These are phyloP conservation scores for Parnassius orleans DNA, from an alignment of 2,888 invertebrate genomes.

Conservation along the genomic window DNA sequence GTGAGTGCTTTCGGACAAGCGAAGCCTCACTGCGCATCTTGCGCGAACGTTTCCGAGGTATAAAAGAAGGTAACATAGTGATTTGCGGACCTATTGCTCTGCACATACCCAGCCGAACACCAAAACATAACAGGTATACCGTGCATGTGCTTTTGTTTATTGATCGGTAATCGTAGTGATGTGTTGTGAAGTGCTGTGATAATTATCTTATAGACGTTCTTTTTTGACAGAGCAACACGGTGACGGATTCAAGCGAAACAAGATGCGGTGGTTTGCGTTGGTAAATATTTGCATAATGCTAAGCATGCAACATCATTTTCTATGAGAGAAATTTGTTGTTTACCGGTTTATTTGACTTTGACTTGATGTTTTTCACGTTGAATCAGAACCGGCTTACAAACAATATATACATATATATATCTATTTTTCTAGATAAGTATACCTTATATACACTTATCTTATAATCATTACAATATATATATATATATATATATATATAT, in stretches of 20 bases:
- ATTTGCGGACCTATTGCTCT: conserved; percentile 71
- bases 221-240: conserved; percentile 69
- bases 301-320: conserved; percentile 1
- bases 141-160: conserved; percentile 27
- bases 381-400: neutral
- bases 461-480: no score
- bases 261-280: conserved; percentile 69
- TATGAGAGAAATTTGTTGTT: neutral
- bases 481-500: no score
- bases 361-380: neutral
- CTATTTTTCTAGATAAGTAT: no score
- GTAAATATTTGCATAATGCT: conserved; percentile 46
- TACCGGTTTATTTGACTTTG: neutral
- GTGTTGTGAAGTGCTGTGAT: conserved; percentile 39
- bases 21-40: conserved; percentile 61
- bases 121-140: conserved; percentile 37
- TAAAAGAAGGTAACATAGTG: conserved; percentile 72
- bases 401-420: no score
- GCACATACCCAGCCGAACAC: conserved; percentile 46
- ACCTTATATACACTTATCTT: no score
- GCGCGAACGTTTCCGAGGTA: conserved; percentile 76
- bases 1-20: conserved; percentile 63
- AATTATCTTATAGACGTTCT: conserved; percentile 48
- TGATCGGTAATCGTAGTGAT: conserved; percentile 26
- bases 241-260: conserved; percentile 41